Evolutionary conservation across 2,113 vertebrate species (phyloP), one percentile per base, ranked within the genome.

Genomic region (Argyrosomus japonicus): DNA sequence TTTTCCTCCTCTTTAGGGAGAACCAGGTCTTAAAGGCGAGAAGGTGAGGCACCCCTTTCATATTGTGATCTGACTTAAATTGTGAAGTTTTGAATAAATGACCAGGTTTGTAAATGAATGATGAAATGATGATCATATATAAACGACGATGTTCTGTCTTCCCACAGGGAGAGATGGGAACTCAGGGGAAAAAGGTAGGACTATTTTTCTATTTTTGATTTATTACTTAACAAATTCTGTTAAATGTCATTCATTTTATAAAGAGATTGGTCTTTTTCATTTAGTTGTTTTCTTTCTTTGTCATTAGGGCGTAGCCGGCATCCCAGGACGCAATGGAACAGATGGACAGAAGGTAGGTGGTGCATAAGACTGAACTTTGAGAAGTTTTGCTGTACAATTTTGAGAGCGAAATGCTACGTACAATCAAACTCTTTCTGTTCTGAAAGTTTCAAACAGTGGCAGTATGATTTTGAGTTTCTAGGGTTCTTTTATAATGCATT

Each of bases 261-360:
- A 64, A 50, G 9, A 2, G 32, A 69, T 62, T 10, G 17, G 8
- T 65, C 3, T 53, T 58, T 67, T 40, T 43, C 6, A 8, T 47
- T 19, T 36, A 27, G 89, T 21, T 62, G 29, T 78, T 6, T 54
- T 23, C 8, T 83, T 13, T 84, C 14, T 75, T 78, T 68, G 19
- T 76, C 23, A 0, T 70, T 58, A 96, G 95, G 95, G 95, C 40
- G 94, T 88, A 10, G 76, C 15, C 17, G 95, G 95, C 8, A 7
- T 92, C 2, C 0, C 58, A 57, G 95, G 95, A 70, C 94, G 94
- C n/a, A 92, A 96, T 3, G 95, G 95, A 5, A 95, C 93, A 23
- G 94, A 96, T 77, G 95, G 95, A 56, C 94, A 95, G 72, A 96
- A 95, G 89, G 95, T 95, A 25, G 53, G 82, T 63, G 17, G 9